Percentiles rank a stretch among this genome's conserved stretches.
phyloP scores from a whole-genome alignment of 2,888 invertebrate species.

The Drosophila infuscata region DNA sequence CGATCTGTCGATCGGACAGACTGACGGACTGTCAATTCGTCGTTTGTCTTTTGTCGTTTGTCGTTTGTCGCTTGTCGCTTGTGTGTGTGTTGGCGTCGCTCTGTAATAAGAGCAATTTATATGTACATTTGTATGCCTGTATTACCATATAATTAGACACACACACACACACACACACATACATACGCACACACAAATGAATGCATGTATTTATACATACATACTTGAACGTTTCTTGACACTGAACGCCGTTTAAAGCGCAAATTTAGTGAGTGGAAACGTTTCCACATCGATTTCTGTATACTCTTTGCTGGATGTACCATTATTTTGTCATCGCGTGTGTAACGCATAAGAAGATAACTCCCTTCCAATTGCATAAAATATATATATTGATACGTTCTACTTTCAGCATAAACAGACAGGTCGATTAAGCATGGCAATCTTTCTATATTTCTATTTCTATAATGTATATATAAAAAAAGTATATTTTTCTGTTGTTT shows the following conservation, averaged over 20 bases:
- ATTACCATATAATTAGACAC: slow-evolving; percentile 79
- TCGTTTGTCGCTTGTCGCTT: not conserved
- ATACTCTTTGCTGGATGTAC: not conserved
- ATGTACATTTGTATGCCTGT: slow-evolving; percentile 75
- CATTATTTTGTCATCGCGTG: not conserved
- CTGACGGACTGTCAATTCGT: not conserved
- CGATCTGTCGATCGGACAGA: slow-evolving; percentile 5
- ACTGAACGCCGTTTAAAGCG: slow-evolving; percentile 53
- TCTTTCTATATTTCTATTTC: no score
- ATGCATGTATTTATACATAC: slow-evolving; percentile 4
- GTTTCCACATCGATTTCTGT: slow-evolving; percentile 19
- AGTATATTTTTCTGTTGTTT: no score
- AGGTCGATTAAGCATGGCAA: not conserved
- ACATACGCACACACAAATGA: slow-evolving; percentile 22
- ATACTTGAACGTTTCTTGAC: slow-evolving; percentile 76
- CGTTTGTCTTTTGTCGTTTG: not conserved
- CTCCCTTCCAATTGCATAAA: not conserved
- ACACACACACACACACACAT: slow-evolving; percentile 22
- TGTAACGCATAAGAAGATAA: not conserved
- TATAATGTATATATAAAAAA: no score
- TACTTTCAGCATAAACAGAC: not conserved
- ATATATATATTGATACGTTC: not conserved
- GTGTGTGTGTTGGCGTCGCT: slow-evolving; percentile 44
- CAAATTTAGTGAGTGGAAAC: slow-evolving; percentile 46
- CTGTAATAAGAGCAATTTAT: slow-evolving; percentile 78